Evolutionary conservation across 2,113 vertebrate species (phyloP), one percentile per base, ranked within the genome.

Genomic region (Archilochus colubris): DNA sequence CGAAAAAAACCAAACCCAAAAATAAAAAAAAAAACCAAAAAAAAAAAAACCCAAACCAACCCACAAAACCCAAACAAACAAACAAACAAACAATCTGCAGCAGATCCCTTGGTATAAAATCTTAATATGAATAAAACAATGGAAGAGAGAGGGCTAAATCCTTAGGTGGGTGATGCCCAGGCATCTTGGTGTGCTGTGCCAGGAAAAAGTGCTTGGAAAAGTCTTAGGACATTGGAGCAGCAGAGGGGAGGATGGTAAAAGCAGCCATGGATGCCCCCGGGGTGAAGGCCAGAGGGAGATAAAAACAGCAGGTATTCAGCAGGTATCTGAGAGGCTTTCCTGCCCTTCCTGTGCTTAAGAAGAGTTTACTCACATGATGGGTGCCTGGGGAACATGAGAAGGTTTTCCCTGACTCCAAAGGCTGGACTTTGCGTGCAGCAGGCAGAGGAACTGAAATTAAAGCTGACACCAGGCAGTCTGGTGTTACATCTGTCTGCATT

Each of bases 391-490:
- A 93, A 36, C 31, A 57, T 19, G 44, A 46, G n/a, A 23, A 58
- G 30, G 51, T 79, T 77, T 91, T 55, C 81, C 85, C 51, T 0
- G 0, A 23, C 77, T 86, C 75, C 53, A 23, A 80, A 64, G 68
- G 30, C 51, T 92, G 50, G 31, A 38, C 92, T 82, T 55, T 73
- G 68, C 84, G 91, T 72, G 74, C 82, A 92, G 88, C 31, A 14
- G 0, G 67, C 19, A 1, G 46, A 86, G 94, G 86, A 93, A 96
- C 84, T 2, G 7, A 94, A 89, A 96, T 89, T 86, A 94, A 89
- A 97, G 91, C 80, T 89, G 97, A 93, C 91, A 92, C 88, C 76
- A 95, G 85, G 85, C 95, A 91, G 86, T 95, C 96, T 97, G 92
- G 80, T 85, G 86, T 85, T 85, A 95, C 74, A 95, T 74, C 84